These are phyloP conservation scores for Alitta virens DNA, from an alignment of 2,888 invertebrate species.

Conservation along the genomic window DNA sequence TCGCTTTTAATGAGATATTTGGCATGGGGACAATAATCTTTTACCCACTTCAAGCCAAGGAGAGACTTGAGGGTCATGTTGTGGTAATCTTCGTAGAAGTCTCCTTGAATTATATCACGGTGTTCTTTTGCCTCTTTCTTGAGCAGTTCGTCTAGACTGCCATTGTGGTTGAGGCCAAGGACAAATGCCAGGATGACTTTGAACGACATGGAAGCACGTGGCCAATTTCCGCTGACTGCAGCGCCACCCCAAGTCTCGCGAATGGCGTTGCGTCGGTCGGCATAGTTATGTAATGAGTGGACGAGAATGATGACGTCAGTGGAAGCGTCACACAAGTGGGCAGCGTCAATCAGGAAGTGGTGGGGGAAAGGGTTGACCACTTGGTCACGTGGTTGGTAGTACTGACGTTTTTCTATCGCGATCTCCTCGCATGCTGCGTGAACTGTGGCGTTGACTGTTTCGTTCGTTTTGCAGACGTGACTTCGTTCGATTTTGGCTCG, in stretches of 20 bases:
- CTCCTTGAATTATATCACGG: slow-evolving; percentile 27
- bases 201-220: slow-evolving; percentile 3
- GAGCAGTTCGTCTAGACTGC: slow-evolving; percentile 12
- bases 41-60: slow-evolving; percentile 28
- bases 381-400: not conserved
- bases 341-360: slow-evolving; percentile 10
- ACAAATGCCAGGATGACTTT: slow-evolving; percentile 26
- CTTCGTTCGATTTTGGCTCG: too few relatives aligned
- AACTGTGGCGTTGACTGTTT: not conserved
- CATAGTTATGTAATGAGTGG: slow-evolving; percentile 66
- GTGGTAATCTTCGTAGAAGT: slow-evolving; percentile 27
- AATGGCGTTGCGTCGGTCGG: slow-evolving; percentile 35
- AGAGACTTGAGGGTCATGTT: slow-evolving; percentile 34
- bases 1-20: slow-evolving; percentile 31
- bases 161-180: slow-evolving; percentile 25
- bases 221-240: slow-evolving; percentile 16
- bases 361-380: slow-evolving; percentile 2
- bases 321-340: slow-evolving; percentile 10
- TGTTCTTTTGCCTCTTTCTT: slow-evolving; percentile 15
- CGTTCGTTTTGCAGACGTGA: too few relatives aligned
- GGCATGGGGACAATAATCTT: slow-evolving; percentile 21
- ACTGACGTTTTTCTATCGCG: not conserved
- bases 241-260: slow-evolving; percentile 43
- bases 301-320: slow-evolving; percentile 28
- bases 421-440: not conserved